phyloP scores from a whole-genome alignment of 2,888 invertebrate genomes.

The Galerucella nymphaeae region DNA sequence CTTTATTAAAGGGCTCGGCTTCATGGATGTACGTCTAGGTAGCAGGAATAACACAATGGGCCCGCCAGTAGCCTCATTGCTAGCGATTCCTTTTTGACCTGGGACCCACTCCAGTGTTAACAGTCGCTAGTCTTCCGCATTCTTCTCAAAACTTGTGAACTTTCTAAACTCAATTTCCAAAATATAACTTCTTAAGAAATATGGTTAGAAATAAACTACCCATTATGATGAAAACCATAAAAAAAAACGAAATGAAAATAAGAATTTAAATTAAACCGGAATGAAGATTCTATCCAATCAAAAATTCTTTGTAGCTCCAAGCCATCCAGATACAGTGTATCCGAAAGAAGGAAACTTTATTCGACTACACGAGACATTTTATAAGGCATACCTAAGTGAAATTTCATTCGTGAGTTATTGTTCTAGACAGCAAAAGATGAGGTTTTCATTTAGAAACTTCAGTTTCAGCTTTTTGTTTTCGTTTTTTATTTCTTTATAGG shows the following conservation, averaged over 20 bases:
- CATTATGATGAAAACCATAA: slow-evolving; percentile 22
- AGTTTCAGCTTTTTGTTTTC: slow-evolving; percentile 24
- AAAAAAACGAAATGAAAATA: slow-evolving; percentile 29
- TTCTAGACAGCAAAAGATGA: slow-evolving; percentile 35
- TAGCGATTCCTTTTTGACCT: too few relatives aligned
- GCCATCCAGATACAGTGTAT: slow-evolving; percentile 6
- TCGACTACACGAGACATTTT: slow-evolving; percentile 23
- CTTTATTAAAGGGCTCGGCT: too few relatives aligned
- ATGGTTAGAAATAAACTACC: not conserved
- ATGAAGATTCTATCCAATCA: slow-evolving; percentile 41
- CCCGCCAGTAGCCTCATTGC: too few relatives aligned
- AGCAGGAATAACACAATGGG: too few relatives aligned
- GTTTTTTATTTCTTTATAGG: slow-evolving; percentile 20
- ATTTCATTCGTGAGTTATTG: slow-evolving; percentile 38
- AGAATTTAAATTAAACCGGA: slow-evolving; percentile 40
- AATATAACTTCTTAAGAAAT: too few relatives aligned
- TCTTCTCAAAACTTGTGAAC: too few relatives aligned
- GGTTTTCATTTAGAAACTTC: slow-evolving; percentile 30
- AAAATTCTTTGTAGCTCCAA: slow-evolving; percentile 31
- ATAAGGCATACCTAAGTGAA: slow-evolving; percentile 33
- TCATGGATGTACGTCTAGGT: too few relatives aligned
- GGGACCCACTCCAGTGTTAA: too few relatives aligned
- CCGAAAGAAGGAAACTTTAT: slow-evolving; percentile 14
- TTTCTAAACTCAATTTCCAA: too few relatives aligned
- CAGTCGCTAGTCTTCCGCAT: too few relatives aligned